A percentile compares a stretch with the other conserved stretches of the same genome.
Evolutionary conservation across 2,113 vertebrate species (phyloP).

Genomic region (Triplophysa siluroides): DNA sequence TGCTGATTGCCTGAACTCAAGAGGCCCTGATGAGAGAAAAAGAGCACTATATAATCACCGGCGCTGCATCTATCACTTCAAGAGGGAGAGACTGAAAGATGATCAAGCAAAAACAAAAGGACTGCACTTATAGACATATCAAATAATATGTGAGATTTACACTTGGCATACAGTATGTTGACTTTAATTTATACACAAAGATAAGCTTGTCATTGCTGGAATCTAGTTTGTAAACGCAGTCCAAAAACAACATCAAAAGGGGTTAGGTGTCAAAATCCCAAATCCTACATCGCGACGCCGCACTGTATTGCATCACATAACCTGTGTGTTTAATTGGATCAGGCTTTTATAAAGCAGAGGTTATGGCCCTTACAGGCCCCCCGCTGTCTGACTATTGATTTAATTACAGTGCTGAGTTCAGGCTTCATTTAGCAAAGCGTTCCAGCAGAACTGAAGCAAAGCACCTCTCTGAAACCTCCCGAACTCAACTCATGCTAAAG

Average conservation of each 20-base stretch:
- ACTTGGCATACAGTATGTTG: too few species aligned
- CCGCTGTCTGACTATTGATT: constrained; percentile 70
- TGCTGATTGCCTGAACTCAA: constrained; percentile 74
- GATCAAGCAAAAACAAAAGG: neutral
- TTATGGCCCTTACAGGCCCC: constrained; percentile 68
- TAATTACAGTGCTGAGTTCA: constrained; percentile 63
- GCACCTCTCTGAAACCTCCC: constrained; percentile 43
- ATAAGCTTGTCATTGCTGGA: too few species aligned
- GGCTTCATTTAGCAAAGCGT: constrained; percentile 65
- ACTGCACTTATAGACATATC: too few species aligned
- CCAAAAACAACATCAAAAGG: too few species aligned
- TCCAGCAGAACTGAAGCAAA: constrained; percentile 67
- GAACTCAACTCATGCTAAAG: constrained; percentile 61
- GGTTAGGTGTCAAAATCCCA: neutral
- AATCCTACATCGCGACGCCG: neutral
- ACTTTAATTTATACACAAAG: too few species aligned
- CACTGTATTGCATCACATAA: neutral
- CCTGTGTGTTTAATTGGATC: neutral
- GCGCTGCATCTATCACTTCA: constrained; percentile 31
- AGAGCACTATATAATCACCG: constrained; percentile 65
- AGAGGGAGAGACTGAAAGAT: constrained; percentile 3
- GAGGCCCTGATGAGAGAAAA: constrained; percentile 68
- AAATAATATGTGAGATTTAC: too few species aligned
- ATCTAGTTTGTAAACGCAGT: too few species aligned
- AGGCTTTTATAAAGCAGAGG: constrained; percentile 51